These are phyloP conservation scores for Rotaria macrura DNA, from an alignment of 2,888 invertebrate species.

Conservation along the genomic window DNA sequence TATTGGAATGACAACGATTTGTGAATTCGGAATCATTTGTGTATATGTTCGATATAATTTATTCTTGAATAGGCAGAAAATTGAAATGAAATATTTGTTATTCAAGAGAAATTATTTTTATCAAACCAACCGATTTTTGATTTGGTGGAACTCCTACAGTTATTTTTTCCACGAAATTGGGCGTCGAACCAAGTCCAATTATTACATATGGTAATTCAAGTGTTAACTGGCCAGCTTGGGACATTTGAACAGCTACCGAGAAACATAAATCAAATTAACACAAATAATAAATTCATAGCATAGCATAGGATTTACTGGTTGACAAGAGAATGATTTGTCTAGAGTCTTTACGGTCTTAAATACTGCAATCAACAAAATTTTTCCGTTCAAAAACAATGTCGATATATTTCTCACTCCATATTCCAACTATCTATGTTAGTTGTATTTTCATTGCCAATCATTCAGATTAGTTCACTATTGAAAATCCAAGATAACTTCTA, in stretches of 20 bases:
- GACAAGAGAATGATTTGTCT: no score
- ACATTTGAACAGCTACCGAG: constrained; percentile 65
- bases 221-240: constrained; percentile 80
- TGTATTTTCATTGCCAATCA: no score
- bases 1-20: constrained; percentile 80
- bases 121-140: neutral
- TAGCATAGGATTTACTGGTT: no score
- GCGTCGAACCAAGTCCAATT: constrained; percentile 91
- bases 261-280: constrained; percentile 28
- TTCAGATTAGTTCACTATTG: no score
- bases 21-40: constrained; percentile 90
- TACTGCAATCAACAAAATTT: no score
- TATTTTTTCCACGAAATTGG: constrained; percentile 78
- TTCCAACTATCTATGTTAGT: no score
- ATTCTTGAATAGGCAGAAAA: constrained; percentile 37
- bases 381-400: no score
- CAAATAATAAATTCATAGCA: no score
- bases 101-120: neutral
- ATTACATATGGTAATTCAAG: constrained; percentile 87
- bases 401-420: no score
- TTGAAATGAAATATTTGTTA: neutral
- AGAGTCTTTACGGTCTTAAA: no score
- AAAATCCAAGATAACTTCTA: no score
- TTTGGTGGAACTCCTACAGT: neutral
- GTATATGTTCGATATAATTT: constrained; percentile 62